Conservation (phyloP, 2,797 vertebrate species). For the Tadarida brasiliensis region DNA sequence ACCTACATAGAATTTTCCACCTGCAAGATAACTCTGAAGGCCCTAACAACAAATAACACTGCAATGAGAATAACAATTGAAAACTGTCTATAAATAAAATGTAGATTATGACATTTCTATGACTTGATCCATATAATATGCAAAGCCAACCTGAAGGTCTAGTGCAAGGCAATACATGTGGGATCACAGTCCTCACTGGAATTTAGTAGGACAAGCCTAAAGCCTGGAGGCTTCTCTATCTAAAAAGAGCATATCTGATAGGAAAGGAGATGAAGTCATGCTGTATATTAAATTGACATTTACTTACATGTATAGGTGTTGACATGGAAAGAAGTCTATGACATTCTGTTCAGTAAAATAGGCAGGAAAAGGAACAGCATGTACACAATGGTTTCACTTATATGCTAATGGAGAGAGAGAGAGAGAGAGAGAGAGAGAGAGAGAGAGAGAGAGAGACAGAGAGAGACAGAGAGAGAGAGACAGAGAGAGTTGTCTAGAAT, state of each 20-base stretch:
- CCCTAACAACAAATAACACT: constrained; percentile 27
- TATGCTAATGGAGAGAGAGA: neutral
- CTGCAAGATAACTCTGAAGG: constrained; percentile 3
- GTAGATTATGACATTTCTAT: constrained; percentile 38
- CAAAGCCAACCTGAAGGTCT: neutral
- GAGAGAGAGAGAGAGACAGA: neutral
- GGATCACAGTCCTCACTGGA: neutral
- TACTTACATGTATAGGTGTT: neutral
- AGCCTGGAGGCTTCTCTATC: neutral
- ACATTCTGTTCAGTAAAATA: constrained; percentile 27
- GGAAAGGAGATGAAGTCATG: neutral
- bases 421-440: neutral
- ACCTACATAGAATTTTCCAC: neutral
- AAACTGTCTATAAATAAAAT: neutral
- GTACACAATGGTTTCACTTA: neutral
- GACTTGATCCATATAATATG: neutral
- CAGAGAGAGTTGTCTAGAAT: no score
- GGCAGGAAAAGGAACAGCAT: neutral
- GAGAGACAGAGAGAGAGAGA: neutral
- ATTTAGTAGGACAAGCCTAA: neutral
- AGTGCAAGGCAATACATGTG: neutral
- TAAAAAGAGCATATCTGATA: neutral
- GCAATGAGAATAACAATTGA: neutral
- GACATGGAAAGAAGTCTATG: neutral
- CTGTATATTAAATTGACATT: neutral